phyloP scores from a whole-genome alignment of 2,797 vertebrate genomes.

The Crocidura indochinensis region DNA sequence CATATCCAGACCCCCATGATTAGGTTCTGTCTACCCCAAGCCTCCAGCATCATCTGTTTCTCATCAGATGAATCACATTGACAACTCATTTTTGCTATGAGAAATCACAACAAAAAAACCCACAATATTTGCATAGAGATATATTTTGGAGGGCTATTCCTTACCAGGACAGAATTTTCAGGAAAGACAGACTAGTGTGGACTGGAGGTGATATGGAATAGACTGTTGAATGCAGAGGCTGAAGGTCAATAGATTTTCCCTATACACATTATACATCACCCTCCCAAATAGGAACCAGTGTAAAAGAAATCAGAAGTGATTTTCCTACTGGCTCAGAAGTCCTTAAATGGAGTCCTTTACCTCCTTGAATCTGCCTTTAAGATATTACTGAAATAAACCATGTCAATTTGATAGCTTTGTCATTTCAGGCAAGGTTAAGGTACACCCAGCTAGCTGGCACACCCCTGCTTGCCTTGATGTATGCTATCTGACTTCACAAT shows the following conservation, averaged over 20 bases:
- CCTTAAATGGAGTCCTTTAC: not conserved
- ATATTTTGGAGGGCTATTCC: not conserved
- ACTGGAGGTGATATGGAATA: not conserved
- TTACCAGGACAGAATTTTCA: not conserved
- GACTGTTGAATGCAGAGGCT: too few relatives aligned
- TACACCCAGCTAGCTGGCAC: not conserved
- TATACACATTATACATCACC: rapidly evolving
- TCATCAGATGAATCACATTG: not conserved
- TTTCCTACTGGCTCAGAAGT: not conserved
- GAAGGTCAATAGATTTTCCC: not conserved
- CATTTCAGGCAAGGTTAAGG: not conserved
- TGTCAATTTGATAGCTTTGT: not conserved
- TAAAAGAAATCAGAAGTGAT: not conserved
- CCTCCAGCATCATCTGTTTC: not conserved
- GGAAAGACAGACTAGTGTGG: not conserved
- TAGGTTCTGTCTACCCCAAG: too few relatives aligned
- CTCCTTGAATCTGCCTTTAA: not conserved
- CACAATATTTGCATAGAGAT: too few relatives aligned
- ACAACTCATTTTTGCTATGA: not conserved
- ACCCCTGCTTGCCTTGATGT: not conserved
- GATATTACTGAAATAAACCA: too few relatives aligned
- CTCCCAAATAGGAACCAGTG: not conserved
- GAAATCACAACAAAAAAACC: not conserved
- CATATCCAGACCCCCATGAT: not conserved
- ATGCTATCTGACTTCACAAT: rapidly evolving